Evolutionary conservation across 2,113 vertebrate species (phyloP).

Genomic region (Alectura lathami): DNA sequence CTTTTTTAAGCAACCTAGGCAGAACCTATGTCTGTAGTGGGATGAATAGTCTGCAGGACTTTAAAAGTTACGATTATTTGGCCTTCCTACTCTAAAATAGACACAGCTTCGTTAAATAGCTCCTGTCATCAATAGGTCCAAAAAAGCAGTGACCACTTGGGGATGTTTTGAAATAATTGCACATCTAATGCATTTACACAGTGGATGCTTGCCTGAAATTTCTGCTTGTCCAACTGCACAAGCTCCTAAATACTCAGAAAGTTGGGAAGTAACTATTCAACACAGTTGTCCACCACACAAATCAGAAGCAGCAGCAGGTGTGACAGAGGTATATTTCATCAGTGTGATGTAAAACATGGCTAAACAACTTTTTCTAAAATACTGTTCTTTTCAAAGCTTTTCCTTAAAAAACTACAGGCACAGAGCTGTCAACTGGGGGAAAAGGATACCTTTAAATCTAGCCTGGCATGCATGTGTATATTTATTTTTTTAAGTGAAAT

Average conservation of each 20-base stretch:
- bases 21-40: neutral
- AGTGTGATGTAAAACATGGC: constrained; percentile 27
- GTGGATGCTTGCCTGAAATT: neutral
- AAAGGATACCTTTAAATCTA: constrained; percentile 75
- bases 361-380: constrained; percentile 52
- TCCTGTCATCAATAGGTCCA: neutral
- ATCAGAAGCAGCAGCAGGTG: constrained; percentile 57
- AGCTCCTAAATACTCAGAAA: neutral
- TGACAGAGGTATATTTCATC: constrained; percentile 48
- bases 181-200: neutral
- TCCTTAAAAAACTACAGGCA: constrained; percentile 64
- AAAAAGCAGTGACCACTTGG: neutral
- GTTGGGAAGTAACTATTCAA: neutral
- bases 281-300: neutral
- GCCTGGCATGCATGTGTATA: constrained; percentile 72
- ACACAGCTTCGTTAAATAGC: neutral
- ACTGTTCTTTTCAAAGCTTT: constrained; percentile 41
- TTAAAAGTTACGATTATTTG: neutral
- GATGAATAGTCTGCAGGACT: rapidly evolving
- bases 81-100: neutral
- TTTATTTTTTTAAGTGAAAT: constrained; percentile 80
- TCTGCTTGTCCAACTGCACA: neutral
- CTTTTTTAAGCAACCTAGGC: neutral
- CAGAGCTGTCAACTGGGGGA: constrained; percentile 55
- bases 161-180: neutral